Evolutionary conservation across 2,888 invertebrate genomes (phyloP).

Genomic region (Heliconius sara): DNA sequence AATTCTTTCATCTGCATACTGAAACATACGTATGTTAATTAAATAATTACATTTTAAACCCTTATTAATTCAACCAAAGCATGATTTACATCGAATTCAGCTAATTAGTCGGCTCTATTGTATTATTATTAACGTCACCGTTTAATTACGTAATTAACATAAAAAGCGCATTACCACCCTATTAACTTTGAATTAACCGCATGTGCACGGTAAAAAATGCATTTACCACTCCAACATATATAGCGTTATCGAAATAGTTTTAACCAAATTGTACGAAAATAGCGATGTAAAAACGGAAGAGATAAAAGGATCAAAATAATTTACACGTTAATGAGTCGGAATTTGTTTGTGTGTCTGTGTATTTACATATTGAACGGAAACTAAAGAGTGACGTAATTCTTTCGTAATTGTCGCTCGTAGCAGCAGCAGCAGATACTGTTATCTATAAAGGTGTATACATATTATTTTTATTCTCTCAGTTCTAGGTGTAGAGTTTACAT

Average conservation of each 20-base stretch:
- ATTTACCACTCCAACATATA: conserved; percentile 17
- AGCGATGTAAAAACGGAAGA: conserved; percentile 31
- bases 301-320: conserved; percentile 43
- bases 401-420: conserved; percentile 44
- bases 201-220: conserved; percentile 40
- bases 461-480: background rate
- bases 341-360: conserved; percentile 58
- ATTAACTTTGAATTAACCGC: conserved; percentile 40
- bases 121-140: conserved; percentile 45
- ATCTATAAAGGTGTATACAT: conserved; percentile 18
- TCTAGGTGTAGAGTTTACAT: background rate
- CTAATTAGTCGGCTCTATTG: conserved; percentile 45
- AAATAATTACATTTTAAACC: conserved; percentile 43
- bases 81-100: conserved; percentile 43
- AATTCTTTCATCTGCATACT: conserved; percentile 32
- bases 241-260: conserved; percentile 33
- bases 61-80: conserved; percentile 45
- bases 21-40: conserved; percentile 35
- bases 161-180: conserved; percentile 47
- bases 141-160: conserved; percentile 47
- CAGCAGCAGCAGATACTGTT: conserved; percentile 36
- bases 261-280: conserved; percentile 27
- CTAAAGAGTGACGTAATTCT: conserved; percentile 48
- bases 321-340: conserved; percentile 49
- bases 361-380: conserved; percentile 56